Evolutionary conservation across 1,140 invertebrate genomes (phyloP).

Genomic region (Bombus fervidus): DNA sequence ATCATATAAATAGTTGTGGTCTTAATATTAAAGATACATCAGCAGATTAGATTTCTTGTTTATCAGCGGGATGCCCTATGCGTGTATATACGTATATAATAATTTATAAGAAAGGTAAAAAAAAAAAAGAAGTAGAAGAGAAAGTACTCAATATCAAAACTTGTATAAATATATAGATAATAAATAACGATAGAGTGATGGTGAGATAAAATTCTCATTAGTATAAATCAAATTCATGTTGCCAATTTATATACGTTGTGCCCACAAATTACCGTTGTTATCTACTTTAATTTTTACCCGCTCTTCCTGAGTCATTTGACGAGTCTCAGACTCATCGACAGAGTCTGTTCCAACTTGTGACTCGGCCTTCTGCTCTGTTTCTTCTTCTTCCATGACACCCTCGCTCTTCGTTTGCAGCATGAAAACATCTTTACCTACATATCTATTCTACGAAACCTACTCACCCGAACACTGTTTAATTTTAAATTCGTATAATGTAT

Average conservation of each 20-base stretch:
- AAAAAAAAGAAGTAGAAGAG: neutral
- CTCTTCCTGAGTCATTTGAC: conserved; percentile 76
- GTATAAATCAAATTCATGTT: conserved; percentile 41
- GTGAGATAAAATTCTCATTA: conserved; percentile 28
- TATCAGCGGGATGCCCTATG: conserved; percentile 1
- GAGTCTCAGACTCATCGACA: conserved; percentile 74
- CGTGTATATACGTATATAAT: neutral
- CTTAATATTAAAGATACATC: neutral
- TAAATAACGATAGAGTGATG: conserved; percentile 42
- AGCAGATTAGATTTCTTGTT: neutral
- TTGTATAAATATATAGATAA: conserved; percentile 16
- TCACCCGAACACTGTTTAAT: conserved; percentile 67
- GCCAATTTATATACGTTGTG: conserved; percentile 67
- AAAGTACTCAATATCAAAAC: neutral
- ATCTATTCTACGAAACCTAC: conserved; percentile 80
- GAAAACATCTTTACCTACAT: conserved; percentile 82
- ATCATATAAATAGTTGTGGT: neutral
- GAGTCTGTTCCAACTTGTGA: conserved; percentile 69
- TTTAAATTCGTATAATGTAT: conserved; percentile 53
- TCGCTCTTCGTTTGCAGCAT: conserved; percentile 80
- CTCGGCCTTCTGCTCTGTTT: conserved; percentile 70
- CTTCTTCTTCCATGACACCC: conserved; percentile 69
- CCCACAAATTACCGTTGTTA: conserved; percentile 61
- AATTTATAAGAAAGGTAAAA: neutral
- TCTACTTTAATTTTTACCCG: conserved; percentile 78